phyloP scores from a whole-genome alignment of 2,797 vertebrate genomes.

The Platalea minor region DNA sequence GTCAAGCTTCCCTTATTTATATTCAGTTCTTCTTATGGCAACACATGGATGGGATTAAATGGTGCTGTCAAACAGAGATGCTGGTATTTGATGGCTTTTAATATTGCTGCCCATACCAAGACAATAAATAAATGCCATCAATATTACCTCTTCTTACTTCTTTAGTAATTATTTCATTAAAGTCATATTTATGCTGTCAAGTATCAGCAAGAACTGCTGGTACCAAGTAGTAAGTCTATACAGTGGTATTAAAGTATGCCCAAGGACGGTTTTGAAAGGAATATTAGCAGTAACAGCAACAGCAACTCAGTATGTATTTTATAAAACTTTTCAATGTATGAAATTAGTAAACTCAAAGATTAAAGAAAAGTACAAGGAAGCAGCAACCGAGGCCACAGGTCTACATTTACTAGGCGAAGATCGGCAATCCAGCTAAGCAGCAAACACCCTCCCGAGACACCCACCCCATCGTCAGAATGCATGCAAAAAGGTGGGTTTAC shows the following conservation, averaged over 20 bases:
- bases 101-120: constrained; percentile 51
- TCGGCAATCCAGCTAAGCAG: not conserved
- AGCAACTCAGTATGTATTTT: constrained; percentile 23
- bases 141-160: constrained; percentile 54
- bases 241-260: constrained; percentile 38
- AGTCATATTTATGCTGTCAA: constrained; percentile 42
- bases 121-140: constrained; percentile 66
- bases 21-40: constrained; percentile 36
- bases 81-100: constrained; percentile 65
- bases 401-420: not conserved
- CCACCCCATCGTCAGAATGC: not conserved
- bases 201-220: constrained; percentile 38
- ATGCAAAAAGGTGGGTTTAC: not conserved
- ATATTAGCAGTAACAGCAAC: constrained; percentile 10
- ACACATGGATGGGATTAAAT: constrained; percentile 56
- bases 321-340: not conserved
- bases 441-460: not conserved
- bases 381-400: not conserved
- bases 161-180: constrained; percentile 64
- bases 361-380: constrained; percentile 25
- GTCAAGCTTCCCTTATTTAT: constrained; percentile 42
- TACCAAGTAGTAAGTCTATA: constrained; percentile 29
- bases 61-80: constrained; percentile 48
- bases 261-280: constrained; percentile 12
- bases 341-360: constrained; percentile 23